phyloP scores from a whole-genome alignment of 2,888 invertebrate species.

The Acronicta aceris region DNA sequence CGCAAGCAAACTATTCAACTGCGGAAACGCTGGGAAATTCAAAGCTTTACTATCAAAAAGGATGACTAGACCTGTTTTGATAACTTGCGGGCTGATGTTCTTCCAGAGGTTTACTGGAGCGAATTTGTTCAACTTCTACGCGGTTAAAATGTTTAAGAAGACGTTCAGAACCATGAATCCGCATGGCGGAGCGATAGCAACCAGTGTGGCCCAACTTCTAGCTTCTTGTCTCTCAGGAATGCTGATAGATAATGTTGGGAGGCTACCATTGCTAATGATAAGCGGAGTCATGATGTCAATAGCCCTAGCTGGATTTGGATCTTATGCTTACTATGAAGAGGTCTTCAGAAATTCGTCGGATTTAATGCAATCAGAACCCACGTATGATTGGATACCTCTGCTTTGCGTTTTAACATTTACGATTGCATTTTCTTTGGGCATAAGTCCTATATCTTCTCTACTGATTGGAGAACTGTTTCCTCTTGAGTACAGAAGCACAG shows the following conservation, averaged over 20 bases:
- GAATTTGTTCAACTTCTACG: slow-evolving; percentile 95
- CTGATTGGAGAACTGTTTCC: slow-evolving; percentile 93
- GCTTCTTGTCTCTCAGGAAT: slow-evolving; percentile 95
- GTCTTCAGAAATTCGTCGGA: slow-evolving; percentile 82
- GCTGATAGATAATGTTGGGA: slow-evolving; percentile 95
- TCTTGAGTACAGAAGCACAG: slow-evolving; percentile 92
- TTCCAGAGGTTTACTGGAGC: slow-evolving; percentile 96
- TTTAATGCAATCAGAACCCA: slow-evolving; percentile 74
- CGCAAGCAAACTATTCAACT: slow-evolving; percentile 81
- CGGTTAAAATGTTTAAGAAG: slow-evolving; percentile 95
- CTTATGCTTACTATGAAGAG: slow-evolving; percentile 94
- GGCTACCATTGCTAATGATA: slow-evolving; percentile 94
- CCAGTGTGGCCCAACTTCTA: slow-evolving; percentile 94
- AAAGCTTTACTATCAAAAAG: slow-evolving; percentile 81
- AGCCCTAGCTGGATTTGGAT: slow-evolving; percentile 94
- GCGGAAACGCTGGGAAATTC: slow-evolving; percentile 74
- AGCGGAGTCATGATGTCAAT: slow-evolving; percentile 96
- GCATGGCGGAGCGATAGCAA: slow-evolving; percentile 94
- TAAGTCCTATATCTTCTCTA: slow-evolving; percentile 93
- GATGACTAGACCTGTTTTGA: slow-evolving; percentile 92
- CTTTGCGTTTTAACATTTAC: slow-evolving; percentile 95
- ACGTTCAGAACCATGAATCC: slow-evolving; percentile 94
- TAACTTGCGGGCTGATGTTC: slow-evolving; percentile 96
- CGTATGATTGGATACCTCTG: slow-evolving; percentile 95
- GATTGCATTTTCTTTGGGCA: slow-evolving; percentile 94